Evolutionary conservation across 2,113 vertebrate species (phyloP).

Genomic region (Toxotes jaculatrix): DNA sequence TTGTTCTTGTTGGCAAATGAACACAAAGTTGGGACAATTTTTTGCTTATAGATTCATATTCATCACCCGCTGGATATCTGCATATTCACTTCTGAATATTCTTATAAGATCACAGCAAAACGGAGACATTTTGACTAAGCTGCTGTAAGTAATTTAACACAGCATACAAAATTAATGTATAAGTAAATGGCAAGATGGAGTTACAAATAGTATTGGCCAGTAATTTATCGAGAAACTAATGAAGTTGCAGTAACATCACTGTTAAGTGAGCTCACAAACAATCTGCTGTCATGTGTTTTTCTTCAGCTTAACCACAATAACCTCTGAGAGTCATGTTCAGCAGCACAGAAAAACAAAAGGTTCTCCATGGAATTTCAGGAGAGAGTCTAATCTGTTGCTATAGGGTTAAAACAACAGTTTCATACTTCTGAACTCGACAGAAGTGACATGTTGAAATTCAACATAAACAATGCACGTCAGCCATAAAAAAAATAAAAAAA

Average conservation of each 20-base stretch:
- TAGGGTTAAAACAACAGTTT: too few relatives aligned
- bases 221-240: not conserved
- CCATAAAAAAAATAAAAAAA: not conserved
- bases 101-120: not conserved
- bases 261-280: too few relatives aligned
- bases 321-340: too few relatives aligned
- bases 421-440: not conserved
- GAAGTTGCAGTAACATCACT: not conserved
- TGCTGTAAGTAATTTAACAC: not conserved
- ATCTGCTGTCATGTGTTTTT: too few relatives aligned
- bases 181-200: not conserved
- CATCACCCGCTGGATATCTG: not conserved
- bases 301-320: too few relatives aligned
- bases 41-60: constrained; percentile 25
- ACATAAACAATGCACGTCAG: not conserved
- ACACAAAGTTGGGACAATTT: not conserved
- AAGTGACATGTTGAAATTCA: not conserved
- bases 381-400: too few relatives aligned
- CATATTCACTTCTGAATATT: not conserved
- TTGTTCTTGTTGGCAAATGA: not conserved
- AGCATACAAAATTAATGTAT: not conserved
- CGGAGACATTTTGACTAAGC: not conserved
- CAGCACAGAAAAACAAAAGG: too few relatives aligned
- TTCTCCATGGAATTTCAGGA: too few relatives aligned
- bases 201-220: not conserved